Evolutionary conservation across 1,140 invertebrate species (phyloP), one percentile per base, ranked within the genome.

Genomic region (Plodia interpunctella): DNA sequence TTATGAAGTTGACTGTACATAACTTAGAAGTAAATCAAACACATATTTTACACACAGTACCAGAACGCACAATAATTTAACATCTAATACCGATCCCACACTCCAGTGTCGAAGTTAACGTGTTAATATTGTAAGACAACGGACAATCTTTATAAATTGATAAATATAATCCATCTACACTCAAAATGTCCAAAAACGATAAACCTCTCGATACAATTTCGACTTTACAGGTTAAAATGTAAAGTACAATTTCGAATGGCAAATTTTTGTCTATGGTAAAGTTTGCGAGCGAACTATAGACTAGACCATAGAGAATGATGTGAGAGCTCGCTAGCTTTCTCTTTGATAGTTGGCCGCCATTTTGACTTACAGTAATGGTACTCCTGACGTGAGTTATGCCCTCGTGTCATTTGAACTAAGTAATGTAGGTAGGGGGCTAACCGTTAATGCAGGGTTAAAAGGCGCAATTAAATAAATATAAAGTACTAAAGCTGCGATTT

Each of bases 281-380:
- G 80, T 76, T 76, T 58, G 77, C 70, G 70, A 79, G 70, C 68
- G 66, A 66, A 65, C 68, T 74, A 77, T 79, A 80, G 78, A 80
- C 73, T 76, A 81, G 67, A 79, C 77, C 79, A 81, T 72, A 75
- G 82, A 88, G 85, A 87, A 88, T 88, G 82, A 87, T 88, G 83
- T 84, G 86, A 87, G 83, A 85, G 80, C 75, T 76, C 62, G 75
- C 76, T 69, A 77, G 82, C 86, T 88, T 88, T 88, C 86, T 80
- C 86, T 88, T 84, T 88, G 83, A 88, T 87, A 84, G 74, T 77
- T 80, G 68, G 59, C 85, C 86, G 86, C 86, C 82, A 87, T 86
- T 88, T 86, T 88, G 82, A 88, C 66, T 87, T 88, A 87, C 85
- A 85, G 76, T 87, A 86, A 88, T 88, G 81, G 83, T 62, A 63